These are phyloP conservation scores for Cyphomyrus discorhynchus DNA, from an alignment of 2,113 vertebrate species.

Conservation along the genomic window DNA sequence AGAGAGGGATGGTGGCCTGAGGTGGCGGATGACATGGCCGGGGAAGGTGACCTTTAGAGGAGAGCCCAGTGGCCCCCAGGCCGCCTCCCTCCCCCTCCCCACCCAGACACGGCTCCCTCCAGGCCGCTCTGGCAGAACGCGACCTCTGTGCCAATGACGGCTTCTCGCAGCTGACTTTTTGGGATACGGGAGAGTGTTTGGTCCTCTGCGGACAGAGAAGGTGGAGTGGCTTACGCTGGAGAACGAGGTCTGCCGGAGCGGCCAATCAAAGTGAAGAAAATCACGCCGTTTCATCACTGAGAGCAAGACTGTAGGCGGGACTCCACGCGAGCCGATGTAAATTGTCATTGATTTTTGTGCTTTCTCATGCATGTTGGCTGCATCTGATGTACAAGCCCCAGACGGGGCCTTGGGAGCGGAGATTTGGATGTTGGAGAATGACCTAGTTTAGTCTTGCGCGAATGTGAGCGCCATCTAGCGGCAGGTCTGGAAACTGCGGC, in stretches of 20 bases:
- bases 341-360: background rate
- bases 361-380: background rate
- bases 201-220: background rate
- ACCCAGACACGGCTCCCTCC: background rate
- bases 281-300: background rate
- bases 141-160: background rate
- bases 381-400: conserved; percentile 20
- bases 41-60: background rate
- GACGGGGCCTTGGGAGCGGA: conserved; percentile 10
- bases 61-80: background rate
- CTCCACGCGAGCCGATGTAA: background rate
- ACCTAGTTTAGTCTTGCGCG: conserved; percentile 31
- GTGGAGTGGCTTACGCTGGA: background rate
- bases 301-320: background rate
- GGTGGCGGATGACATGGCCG: background rate
- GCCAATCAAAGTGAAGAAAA: background rate
- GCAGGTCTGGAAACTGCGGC: conserved; percentile 18
- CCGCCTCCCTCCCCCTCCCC: background rate
- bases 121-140: background rate
- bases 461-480: conserved; percentile 30
- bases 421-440: conserved; percentile 24
- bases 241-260: background rate
- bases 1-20: background rate
- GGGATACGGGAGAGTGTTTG: background rate
- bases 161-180: background rate